Evolutionary conservation across 2,888 invertebrate genomes (phyloP).

Genomic region (Helobdella robusta): DNA sequence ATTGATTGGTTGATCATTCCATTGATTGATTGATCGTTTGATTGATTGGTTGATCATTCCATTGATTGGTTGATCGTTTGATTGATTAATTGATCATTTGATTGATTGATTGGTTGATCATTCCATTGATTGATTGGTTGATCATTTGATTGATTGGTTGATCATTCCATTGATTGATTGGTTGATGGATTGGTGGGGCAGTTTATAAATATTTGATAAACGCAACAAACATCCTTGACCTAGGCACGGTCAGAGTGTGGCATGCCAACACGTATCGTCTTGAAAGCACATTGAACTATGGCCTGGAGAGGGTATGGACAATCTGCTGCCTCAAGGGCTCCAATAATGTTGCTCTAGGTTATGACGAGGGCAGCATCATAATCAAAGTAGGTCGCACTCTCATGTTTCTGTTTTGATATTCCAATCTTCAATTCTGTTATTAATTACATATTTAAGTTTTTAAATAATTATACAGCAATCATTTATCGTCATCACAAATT

Average conservation of each 20-base stretch:
- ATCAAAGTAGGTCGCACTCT: slow-evolving; percentile 58
- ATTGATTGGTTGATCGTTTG: background rate
- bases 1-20: background rate
- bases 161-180: background rate
- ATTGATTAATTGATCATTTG: too few species aligned
- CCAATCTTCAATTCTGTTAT: background rate
- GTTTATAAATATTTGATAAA: background rate
- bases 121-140: too few species aligned
- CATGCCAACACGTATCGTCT: slow-evolving; percentile 93
- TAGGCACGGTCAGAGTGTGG: slow-evolving; percentile 89
- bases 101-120: background rate
- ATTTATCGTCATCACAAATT: background rate
- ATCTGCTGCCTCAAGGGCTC: slow-evolving; percentile 84
- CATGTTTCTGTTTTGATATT: background rate
- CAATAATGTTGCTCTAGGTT: slow-evolving; percentile 92
- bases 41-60: background rate
- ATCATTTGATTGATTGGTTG: background rate
- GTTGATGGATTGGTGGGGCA: background rate
- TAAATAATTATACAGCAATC: background rate
- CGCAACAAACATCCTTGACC: background rate
- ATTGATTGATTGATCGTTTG: too few species aligned
- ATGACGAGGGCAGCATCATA: slow-evolving; percentile 90
- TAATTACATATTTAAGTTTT: background rate
- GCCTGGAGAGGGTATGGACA: slow-evolving; percentile 94
- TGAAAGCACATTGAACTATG: slow-evolving; percentile 92